Conservation (phyloP, 2,113 vertebrate species). For the Ranitomeya variabilis region DNA sequence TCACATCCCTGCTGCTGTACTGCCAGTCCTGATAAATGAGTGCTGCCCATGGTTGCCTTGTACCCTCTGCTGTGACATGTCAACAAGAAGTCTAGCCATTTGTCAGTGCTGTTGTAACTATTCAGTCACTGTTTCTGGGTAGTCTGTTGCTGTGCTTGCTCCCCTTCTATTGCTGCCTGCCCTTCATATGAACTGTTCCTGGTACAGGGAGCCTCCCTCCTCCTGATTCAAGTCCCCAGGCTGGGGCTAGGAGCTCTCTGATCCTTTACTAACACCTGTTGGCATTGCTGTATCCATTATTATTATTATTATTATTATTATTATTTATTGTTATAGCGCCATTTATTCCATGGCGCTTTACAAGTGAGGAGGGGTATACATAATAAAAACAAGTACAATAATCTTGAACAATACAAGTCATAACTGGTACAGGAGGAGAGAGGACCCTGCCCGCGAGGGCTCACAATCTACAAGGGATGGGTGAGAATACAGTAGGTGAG, state of each 20-base stretch:
- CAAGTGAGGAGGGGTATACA: too few relatives aligned
- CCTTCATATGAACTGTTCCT: slow-evolving; percentile 19
- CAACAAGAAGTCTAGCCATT: neutral
- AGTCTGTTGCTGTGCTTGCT: neutral
- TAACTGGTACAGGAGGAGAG: too few relatives aligned
- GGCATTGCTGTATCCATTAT: neutral
- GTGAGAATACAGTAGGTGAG: too few relatives aligned
- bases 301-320: too few relatives aligned
- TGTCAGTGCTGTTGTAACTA: neutral
- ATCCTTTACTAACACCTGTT: slow-evolving; percentile 25
- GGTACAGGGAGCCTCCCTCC: neutral
- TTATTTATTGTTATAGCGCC: too few relatives aligned
- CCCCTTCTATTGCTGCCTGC: neutral
- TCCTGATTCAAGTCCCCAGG: neutral
- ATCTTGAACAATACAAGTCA: too few relatives aligned
- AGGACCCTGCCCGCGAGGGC: too few relatives aligned
- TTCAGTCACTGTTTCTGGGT: neutral
- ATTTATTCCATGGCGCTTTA: too few relatives aligned
- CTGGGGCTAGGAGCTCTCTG: neutral
- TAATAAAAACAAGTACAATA: too few relatives aligned
- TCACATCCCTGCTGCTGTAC: slow-evolving; percentile 49
- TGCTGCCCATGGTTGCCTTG: slow-evolving; percentile 16
- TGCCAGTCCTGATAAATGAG: slow-evolving; percentile 28
- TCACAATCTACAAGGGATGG: too few relatives aligned
- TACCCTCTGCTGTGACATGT: neutral